These are phyloP conservation scores for Asbolus verrucosus DNA, from an alignment of 1,140 invertebrate species.

Conservation along the genomic window DNA sequence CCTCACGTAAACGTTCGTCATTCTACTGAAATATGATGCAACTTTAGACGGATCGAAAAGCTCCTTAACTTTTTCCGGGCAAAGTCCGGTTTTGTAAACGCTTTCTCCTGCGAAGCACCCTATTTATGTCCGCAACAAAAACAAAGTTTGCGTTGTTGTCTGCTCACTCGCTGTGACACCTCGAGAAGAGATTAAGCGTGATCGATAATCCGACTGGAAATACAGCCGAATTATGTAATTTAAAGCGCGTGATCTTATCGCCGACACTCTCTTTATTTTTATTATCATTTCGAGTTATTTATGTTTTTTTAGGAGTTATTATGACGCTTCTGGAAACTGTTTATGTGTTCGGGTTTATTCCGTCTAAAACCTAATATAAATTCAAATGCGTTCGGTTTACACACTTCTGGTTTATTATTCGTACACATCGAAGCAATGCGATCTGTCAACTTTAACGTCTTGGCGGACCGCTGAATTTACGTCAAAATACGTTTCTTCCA, in stretches of 20 bases:
- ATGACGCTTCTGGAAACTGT: slow-evolving; percentile 16
- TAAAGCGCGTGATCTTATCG: no score
- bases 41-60: background rate
- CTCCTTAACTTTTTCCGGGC: slow-evolving; percentile 10
- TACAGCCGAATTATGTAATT: no score
- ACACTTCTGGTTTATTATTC: slow-evolving; percentile 33
- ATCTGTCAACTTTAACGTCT: background rate
- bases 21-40: background rate
- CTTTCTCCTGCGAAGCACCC: no score
- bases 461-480: slow-evolving; percentile 15
- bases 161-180: no score
- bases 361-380: slow-evolving; percentile 38
- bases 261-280: no score
- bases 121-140: no score
- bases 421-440: slow-evolving; percentile 12
- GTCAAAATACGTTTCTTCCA: background rate
- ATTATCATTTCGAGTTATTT: slow-evolving; percentile 12
- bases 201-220: no score
- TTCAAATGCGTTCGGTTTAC: slow-evolving; percentile 26
- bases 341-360: slow-evolving; percentile 25
- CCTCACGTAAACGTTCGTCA: slow-evolving; percentile 28
- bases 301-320: slow-evolving; percentile 12
- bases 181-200: no score
- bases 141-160: no score
- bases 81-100: no score